Evolutionary conservation across 2,888 invertebrate species (phyloP), one percentile per base, ranked within the genome.

Genomic region (Eupithecia subumbrata): DNA sequence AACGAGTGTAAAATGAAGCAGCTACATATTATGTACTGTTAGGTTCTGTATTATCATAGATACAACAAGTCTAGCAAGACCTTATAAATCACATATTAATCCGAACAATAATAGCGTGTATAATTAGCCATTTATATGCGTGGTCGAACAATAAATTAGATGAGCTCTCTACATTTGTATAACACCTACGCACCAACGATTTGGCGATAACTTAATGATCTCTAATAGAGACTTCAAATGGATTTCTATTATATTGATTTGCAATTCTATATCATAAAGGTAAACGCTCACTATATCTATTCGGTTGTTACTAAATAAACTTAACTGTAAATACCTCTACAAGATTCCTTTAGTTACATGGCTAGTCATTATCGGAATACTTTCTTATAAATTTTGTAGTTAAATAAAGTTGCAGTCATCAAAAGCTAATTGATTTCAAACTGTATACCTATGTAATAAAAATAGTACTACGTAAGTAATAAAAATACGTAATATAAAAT

Each of bases 121-220:
- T 82, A 91, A 93, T 91, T 88, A 89, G 83, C 91, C 90, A 92
- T 92, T 91, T 90, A 91, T 90, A 91, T 86, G 87, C 87, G 81
- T 84, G 81, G 84, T 85, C 86, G 84, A 83, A 85, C 86, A 88
- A 91, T 92, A 92, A 91, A 92, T 91, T 88, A 87, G 81, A 84
- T 81, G 83, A 86, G 85, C 87, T 88, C 86, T 80, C 79, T 89
- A 88, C 88, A 87, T 89, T 86, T 83, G 83, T 79, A 76, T 78
- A 67, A 81, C 85, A 80, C 85, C 85, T 84, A 88, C 90, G 86
- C 87, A 75, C 60, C 72, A 64, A 84, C 82, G 82, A 80, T 79
- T 78, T 76, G 78, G 80, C 82, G 82, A 83, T 85, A 78, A 79
- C 82, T 83, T 88, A 87, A 89, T 88, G 86, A 87, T 85, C 77